Base-by-base conservation (phyloP, 2,797 vertebrate genomes). In the Malacoctenus gilli region DNA sequence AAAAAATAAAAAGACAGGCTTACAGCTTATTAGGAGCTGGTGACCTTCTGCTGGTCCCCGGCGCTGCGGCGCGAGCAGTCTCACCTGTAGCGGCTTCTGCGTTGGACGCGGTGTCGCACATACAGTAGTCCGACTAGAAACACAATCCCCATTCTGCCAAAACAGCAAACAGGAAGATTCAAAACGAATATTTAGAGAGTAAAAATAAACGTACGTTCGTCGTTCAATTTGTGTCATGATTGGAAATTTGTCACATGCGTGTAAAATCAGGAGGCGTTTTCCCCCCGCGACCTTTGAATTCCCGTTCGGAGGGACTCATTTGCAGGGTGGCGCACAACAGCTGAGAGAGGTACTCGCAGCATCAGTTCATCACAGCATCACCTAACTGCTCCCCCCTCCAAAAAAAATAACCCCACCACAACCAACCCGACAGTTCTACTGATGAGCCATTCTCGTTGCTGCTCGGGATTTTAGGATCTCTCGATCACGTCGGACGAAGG, bases 111-210 rank as follows among this genome's bases (percentile, higher is more conserved):
- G 81, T 66, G 86, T 81, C 43, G 1, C 76, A 49, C 0, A 35
- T 23, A 56, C 19, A 75, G 5, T 9, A 9, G 59, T 81, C 82
- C 87, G 86, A 40, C 3, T 1, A 15, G 79, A 83, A 87, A 87
- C 85, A 81, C 10, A 13, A 28, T 14, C 6, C 7, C 4, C 18
- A 11, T 18, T 18, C 8, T 12, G 25, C 4, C 4, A 0, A 12
- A 10, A 15, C 21, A 11, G 12, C 36, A 5, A 38, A 8, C 8
- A 10, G 5, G 8, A 30, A 11, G 8, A 1, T 2, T n/a, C n/a
- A n/a, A n/a, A n/a, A n/a, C n/a, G 7, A 32, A 0, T 1, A 3
- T 23, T 30, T 37, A 5, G 28, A 25, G 2, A 4, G 18, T 7
- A 0, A 1, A 8, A 3, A 0, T 6, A 28, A 28, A 28, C 9